phyloP scores from a whole-genome alignment of 2,113 vertebrate genomes.

The Siniperca chuatsi region DNA sequence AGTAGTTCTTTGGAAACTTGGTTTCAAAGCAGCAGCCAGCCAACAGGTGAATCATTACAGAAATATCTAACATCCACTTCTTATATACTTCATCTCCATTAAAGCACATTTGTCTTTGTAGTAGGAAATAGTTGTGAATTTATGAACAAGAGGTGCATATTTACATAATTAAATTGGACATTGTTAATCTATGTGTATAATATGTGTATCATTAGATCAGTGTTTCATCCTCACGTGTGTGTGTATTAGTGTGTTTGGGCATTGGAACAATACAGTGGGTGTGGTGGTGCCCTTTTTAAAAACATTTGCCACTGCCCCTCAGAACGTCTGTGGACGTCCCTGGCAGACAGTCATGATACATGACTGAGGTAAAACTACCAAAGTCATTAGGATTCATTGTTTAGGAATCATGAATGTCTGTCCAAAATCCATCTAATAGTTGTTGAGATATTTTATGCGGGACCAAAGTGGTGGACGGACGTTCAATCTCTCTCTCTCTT shows the following conservation, averaged over 20 bases:
- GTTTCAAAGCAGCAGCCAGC: too few species aligned
- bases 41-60: too few species aligned
- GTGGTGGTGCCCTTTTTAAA: neutral
- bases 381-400: too few species aligned
- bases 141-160: neutral
- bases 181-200: too few species aligned
- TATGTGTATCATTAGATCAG: neutral
- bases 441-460: neutral
- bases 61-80: too few species aligned
- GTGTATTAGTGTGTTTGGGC: neutral
- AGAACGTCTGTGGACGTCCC: too few species aligned
- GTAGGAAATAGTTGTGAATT: neutral
- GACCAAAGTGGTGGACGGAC: neutral
- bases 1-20: too few species aligned
- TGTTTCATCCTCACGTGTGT: neutral
- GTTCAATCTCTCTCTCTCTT: neutral
- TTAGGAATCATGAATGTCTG: neutral
- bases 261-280: too few species aligned
- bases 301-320: neutral
- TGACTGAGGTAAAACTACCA: too few species aligned
- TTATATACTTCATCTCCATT: neutral
- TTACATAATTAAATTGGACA: too few species aligned
- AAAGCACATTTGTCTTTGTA: neutral
- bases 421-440: neutral
- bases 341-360: too few species aligned